These are phyloP conservation scores for Carollia perspicillata DNA, from an alignment of 2,113 vertebrate species.

Conservation along the genomic window DNA sequence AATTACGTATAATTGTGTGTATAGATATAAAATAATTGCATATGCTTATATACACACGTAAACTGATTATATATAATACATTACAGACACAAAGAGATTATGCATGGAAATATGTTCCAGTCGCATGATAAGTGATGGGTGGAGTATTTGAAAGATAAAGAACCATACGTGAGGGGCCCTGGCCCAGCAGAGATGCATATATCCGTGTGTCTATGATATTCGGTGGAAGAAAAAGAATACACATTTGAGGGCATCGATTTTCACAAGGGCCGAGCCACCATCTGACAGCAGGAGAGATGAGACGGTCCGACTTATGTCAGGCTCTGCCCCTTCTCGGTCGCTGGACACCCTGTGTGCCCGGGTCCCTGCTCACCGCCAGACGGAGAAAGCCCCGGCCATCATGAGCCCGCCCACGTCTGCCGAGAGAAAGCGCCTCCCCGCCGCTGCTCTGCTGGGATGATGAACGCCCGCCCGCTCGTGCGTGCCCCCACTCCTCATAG, in stretches of 20 bases:
- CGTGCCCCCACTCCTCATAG: neutral
- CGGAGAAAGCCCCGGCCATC: neutral
- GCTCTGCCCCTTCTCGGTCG: neutral
- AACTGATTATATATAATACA: neutral
- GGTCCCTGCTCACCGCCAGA: rapidly evolving
- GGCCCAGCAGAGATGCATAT: no score
- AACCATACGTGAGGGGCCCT: neutral
- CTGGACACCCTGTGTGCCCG: neutral
- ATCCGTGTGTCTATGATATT: neutral
- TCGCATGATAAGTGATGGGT: neutral
- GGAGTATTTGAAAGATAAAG: neutral
- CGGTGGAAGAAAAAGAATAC: neutral
- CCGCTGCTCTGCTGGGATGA: rapidly evolving
- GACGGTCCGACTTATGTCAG: no score
- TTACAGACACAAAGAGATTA: neutral
- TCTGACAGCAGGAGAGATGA: neutral
- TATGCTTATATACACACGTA: no score
- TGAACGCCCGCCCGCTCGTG: rapidly evolving
- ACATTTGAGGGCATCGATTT: neutral
- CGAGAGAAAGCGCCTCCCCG: neutral
- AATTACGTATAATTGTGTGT: neutral
- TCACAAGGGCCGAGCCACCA: rapidly evolving
- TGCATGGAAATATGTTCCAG: neutral
- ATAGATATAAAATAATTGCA: no score
- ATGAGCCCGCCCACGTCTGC: neutral